These are phyloP conservation scores for Aphelocoma coerulescens DNA, from an alignment of 2,113 vertebrate species.

Conservation along the genomic window DNA sequence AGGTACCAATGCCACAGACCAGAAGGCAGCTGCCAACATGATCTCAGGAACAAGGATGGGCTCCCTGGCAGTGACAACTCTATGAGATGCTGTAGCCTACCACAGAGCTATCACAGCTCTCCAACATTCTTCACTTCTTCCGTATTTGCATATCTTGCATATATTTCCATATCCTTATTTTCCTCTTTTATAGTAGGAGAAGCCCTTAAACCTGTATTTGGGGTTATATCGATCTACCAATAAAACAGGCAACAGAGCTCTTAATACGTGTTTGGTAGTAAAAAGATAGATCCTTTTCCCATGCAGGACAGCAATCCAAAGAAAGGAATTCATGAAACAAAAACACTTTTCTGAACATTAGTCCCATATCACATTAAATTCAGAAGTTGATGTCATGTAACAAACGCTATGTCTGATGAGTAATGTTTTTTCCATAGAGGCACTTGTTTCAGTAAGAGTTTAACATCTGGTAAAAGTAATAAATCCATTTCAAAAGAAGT, in stretches of 20 bases:
- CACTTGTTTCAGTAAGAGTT: background rate
- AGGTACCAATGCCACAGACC: background rate
- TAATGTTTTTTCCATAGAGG: background rate
- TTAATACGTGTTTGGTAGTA: accelerated
- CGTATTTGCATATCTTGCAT: background rate
- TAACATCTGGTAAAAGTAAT: background rate
- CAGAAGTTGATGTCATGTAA: background rate
- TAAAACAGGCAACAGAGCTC: background rate
- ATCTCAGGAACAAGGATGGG: background rate
- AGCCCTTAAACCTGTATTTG: background rate
- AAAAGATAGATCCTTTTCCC: background rate
- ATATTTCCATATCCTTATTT: background rate
- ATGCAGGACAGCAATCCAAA: background rate
- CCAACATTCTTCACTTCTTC: background rate
- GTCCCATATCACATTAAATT: background rate
- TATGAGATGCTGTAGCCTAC: background rate
- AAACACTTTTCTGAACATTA: background rate
- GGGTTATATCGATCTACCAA: background rate
- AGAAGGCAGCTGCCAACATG: background rate
- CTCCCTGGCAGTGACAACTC: background rate
- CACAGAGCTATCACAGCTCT: background rate
- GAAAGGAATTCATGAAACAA: background rate
- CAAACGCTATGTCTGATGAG: background rate
- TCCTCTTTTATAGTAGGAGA: background rate
- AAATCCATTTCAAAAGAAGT: background rate